Percentiles rank a stretch among this genome's conserved stretches.
phyloP scores from a whole-genome alignment of 2,888 invertebrate genomes.

The Blastobasis adustella region DNA sequence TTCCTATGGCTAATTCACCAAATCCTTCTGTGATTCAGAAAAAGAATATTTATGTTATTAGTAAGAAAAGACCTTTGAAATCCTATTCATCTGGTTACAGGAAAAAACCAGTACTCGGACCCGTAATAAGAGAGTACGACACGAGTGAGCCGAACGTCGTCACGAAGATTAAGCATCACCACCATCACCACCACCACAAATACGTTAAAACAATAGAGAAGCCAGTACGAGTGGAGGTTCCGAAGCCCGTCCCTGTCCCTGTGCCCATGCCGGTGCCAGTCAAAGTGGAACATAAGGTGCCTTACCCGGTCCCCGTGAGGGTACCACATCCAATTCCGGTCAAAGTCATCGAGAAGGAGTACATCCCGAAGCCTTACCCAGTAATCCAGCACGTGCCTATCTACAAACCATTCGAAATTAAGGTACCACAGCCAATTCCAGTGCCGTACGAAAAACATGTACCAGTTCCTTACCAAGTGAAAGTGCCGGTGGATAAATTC shows the following conservation, averaged over 20 bases:
- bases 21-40: conserved; percentile 20
- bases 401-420: conserved; percentile 53
- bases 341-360: conserved; percentile 67
- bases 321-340: conserved; percentile 67
- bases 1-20: conserved; percentile 38
- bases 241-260: conserved; percentile 60
- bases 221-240: conserved; percentile 70
- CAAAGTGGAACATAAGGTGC: conserved; percentile 27
- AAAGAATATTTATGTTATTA: conserved; percentile 42
- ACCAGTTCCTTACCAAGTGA: conserved; percentile 21
- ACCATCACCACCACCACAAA: conserved; percentile 79
- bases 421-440: conserved; percentile 55
- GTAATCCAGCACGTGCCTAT: conserved; percentile 61
- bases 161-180: conserved; percentile 75
- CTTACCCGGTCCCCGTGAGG: conserved; percentile 47
- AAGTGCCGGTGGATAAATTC: conserved; percentile 48
- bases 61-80: conserved; percentile 40
- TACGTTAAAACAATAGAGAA: conserved; percentile 77
- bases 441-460: conserved; percentile 56
- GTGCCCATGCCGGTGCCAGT: conserved; percentile 60
- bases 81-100: conserved; percentile 46
- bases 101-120: conserved; percentile 31
- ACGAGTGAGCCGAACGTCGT: conserved; percentile 39
- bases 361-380: conserved; percentile 63
- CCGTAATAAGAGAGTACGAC: conserved; percentile 37